Evolutionary conservation across 2,888 invertebrate species (phyloP).

Genomic region (Thyatira batis): DNA sequence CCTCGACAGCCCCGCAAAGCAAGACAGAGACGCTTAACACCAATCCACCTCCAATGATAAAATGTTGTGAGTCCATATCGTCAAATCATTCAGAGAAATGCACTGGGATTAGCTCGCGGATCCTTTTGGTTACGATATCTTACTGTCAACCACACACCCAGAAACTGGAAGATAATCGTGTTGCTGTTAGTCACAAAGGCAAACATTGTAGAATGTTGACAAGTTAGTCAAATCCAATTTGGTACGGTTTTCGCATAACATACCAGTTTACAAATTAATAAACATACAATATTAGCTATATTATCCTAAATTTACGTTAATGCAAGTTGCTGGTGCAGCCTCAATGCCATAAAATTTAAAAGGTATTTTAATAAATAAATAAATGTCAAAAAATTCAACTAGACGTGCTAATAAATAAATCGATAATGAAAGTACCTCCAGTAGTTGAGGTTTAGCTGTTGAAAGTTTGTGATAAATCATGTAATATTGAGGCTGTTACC

Average conservation of each 20-base stretch:
- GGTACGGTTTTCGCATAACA: too few relatives aligned
- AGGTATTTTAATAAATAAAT: constrained; percentile 15
- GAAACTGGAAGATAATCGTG: constrained; percentile 88
- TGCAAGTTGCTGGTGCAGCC: constrained; percentile 5
- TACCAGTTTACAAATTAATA: constrained; percentile 6
- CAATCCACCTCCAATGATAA: constrained; percentile 72
- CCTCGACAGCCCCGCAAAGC: constrained; percentile 17
- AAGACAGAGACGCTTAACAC: constrained; percentile 53
- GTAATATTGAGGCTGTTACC: constrained; percentile 2
- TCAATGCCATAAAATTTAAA: not conserved
- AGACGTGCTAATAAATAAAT: constrained; percentile 22
- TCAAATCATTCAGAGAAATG: constrained; percentile 92
- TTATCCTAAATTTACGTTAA: not conserved
- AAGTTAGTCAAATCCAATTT: not conserved
- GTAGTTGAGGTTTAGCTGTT: constrained; percentile 17
- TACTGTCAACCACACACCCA: constrained; percentile 98
- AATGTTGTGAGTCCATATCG: constrained; percentile 56
- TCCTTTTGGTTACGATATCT: constrained; percentile 99
- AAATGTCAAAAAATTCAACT: constrained; percentile 10
- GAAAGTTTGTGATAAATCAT: not conserved
- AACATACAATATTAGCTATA: not conserved
- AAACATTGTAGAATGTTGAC: constrained; percentile 14
- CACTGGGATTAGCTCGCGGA: constrained; percentile 97
- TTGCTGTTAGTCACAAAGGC: constrained; percentile 66
- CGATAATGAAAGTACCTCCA: constrained; percentile 10